Evolutionary conservation across 2,113 vertebrate genomes (phyloP).

Genomic region (Isichthys henryi): DNA sequence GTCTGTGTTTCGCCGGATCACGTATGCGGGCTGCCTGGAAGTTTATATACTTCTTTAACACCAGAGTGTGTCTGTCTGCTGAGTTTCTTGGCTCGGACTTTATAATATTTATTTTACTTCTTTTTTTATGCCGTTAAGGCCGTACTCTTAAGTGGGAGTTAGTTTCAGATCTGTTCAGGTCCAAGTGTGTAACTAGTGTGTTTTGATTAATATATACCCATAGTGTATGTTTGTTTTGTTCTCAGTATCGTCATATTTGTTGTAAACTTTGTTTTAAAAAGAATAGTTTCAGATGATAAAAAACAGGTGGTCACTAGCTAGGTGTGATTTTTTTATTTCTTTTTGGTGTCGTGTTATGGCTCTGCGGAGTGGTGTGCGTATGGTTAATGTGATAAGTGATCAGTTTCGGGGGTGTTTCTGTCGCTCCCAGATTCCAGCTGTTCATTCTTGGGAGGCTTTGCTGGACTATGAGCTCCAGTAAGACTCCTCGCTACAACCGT

Average conservation of each 20-base stretch:
- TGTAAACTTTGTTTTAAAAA: not conserved
- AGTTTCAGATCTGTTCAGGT: not conserved
- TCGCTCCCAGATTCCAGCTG: constrained; percentile 46
- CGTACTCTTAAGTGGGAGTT: not conserved
- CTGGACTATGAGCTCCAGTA: constrained; percentile 75
- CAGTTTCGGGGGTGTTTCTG: not conserved
- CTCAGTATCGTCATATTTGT: not conserved
- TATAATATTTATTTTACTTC: not conserved
- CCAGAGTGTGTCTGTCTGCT: not conserved
- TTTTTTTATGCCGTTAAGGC: not conserved
- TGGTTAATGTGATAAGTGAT: not conserved
- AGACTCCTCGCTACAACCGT: constrained; percentile 60
- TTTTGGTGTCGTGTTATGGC: not conserved
- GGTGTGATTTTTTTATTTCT: not conserved
- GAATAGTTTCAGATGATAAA: not conserved
- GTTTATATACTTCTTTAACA: not conserved
- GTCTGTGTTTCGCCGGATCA: not conserved
- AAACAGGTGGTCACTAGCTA: not conserved
- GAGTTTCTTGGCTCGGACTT: not conserved
- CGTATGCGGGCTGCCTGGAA: not conserved
- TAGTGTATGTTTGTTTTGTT: not conserved
- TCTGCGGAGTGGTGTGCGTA: not conserved
- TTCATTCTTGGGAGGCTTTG: constrained; percentile 37
- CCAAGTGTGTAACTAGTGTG: not conserved
- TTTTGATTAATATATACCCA: not conserved